A percentile compares a stretch with the other conserved stretches of the same genome.
phyloP scores from a whole-genome alignment of 2,113 vertebrate genomes.

The Acrocephalus arundinaceus region DNA sequence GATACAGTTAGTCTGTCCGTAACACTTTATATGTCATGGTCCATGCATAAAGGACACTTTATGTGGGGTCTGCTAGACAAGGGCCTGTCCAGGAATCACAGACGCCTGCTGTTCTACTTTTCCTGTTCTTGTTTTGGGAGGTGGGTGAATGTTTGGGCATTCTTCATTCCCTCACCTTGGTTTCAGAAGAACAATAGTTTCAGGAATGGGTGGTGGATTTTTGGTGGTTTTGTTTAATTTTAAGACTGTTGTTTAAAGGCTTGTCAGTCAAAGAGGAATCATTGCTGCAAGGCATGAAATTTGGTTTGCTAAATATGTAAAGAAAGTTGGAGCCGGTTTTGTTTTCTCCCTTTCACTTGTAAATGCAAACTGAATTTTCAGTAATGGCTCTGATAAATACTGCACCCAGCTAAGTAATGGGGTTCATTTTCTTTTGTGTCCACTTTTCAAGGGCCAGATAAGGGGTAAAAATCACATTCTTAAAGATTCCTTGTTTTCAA shows the following conservation, averaged over 20 bases:
- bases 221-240: neutral
- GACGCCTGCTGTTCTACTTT: slow-evolving; percentile 4
- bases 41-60: neutral
- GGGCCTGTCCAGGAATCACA: neutral
- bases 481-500: neutral
- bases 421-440: slow-evolving; percentile 38
- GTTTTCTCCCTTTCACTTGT: slow-evolving; percentile 57
- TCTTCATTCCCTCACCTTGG: neutral
- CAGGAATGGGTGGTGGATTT: neutral
- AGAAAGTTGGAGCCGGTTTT: slow-evolving; percentile 59
- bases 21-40: neutral
- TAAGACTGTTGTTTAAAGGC: neutral
- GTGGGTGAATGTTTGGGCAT: neutral
- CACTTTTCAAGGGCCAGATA: slow-evolving; percentile 13
- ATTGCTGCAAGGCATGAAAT: slow-evolving; percentile 56
- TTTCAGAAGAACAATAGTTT: slow-evolving; percentile 14
- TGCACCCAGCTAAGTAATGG: slow-evolving; percentile 51
- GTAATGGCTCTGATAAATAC: slow-evolving; percentile 63
- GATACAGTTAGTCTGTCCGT: neutral
- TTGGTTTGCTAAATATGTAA: slow-evolving; percentile 65
- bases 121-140: slow-evolving; percentile 31
- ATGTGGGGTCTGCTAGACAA: slow-evolving; percentile 1
- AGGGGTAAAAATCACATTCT: slow-evolving; percentile 27
- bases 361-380: slow-evolving; percentile 61
- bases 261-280: slow-evolving; percentile 8